A percentile compares a stretch with the other conserved stretches of the same genome.
phyloP scores from a whole-genome alignment of 2,113 vertebrate genomes.

The Cygnus atratus region DNA sequence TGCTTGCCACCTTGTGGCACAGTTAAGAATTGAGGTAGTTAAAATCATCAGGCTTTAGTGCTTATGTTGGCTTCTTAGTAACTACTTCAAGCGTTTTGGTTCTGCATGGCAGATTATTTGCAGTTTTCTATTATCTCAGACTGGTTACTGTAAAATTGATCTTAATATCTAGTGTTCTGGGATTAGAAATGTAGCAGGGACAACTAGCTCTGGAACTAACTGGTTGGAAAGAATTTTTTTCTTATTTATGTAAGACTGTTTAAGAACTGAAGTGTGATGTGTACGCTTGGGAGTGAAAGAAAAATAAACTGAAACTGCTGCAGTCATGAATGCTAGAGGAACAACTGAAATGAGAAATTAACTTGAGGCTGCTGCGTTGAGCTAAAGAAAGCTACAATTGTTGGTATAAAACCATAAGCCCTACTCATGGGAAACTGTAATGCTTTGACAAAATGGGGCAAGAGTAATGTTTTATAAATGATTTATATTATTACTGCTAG shows the following conservation, averaged over 20 bases:
- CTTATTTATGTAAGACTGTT: neutral
- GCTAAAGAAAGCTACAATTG: neutral
- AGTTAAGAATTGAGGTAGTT: neutral
- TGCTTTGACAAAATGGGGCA: neutral
- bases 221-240: neutral
- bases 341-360: neutral
- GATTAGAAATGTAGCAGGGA: neutral
- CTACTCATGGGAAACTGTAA: neutral
- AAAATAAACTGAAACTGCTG: neutral
- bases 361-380: neutral
- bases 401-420: neutral
- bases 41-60: neutral
- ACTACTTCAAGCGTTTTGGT: neutral
- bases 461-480: neutral
- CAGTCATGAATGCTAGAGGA: neutral
- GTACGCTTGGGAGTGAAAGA: neutral
- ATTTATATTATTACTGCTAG: neutral
- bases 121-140: neutral
- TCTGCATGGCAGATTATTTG: neutral
- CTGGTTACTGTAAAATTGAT: neutral
- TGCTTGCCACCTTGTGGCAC: conserved; percentile 7
- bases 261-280: neutral
- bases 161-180: neutral
- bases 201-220: neutral
- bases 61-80: neutral